Evolutionary conservation across 2,888 invertebrate species (phyloP), one percentile per base, ranked within the genome.

Genomic region (Brenthis hecate): DNA sequence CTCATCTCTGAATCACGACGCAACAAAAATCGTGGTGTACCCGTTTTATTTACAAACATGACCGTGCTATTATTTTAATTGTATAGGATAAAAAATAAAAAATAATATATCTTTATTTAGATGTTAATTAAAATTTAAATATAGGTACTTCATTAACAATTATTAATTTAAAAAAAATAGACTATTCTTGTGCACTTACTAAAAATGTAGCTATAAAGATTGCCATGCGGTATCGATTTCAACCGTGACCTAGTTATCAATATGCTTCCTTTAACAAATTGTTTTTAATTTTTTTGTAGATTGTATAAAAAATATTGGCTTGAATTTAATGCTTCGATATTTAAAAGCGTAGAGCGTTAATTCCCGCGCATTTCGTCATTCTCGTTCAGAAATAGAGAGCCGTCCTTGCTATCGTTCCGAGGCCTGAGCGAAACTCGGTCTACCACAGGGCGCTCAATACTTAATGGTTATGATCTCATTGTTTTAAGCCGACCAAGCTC

Each of bases 361-460:
- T 82, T 81, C 83, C 80, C 81, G 81, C 82, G 78, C 76, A 79
- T 85, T 87, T 75, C 84, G 80, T 83, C 81, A 88, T 76, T 71
- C 72, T 65, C 79, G 80, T 81, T 82, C 83, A 81, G 82, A 86
- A 88, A 88, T 88, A 88, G 85, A 79, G 65, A 72, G 69, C 64
- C 77, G 86, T 81, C 86, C 87, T 87, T 87, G 86, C 75, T 65
- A 71, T 32, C 68, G 62, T 70, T 65, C 61, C 69, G 57, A 43
- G 36, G 36, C 36, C 11, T 43, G 36, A 68, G 56, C 70, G 72
- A 48, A 73, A 66, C 61, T 63, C 60, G 62, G 65, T 70, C 60
- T 66, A 66, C 64, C 66, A 64, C 56, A 55, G 66, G 51, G 32
- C 65, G 53, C 66, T 69, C 64, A 62, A 56, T 64, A 70, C 14